Base-by-base conservation (phyloP, 2,113 vertebrate species). In the Gnathonemus longibarbis region DNA sequence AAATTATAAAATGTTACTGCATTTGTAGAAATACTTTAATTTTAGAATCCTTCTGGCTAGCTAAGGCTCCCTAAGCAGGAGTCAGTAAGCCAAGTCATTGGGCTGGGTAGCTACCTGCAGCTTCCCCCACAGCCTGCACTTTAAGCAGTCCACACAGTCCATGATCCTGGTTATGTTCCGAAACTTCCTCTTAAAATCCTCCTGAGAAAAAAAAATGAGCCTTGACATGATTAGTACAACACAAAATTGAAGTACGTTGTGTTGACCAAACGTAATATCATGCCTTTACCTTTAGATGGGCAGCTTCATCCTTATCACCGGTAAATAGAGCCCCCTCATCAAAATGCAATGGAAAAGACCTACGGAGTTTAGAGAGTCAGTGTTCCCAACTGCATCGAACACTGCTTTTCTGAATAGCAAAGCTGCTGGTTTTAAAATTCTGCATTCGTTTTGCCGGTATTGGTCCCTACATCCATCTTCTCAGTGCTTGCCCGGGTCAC, bases 111-210 rank as follows among this genome's bases (percentile, higher is more conserved):
- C 74, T 83, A 97, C 98, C 96, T 99, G 98, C 90, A 99, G 13
- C 94, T 99, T 99, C 62, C 98, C 98, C 98, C 98, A 99, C 13
- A 99, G 95, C 6, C 98, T 96, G 88, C 98, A 99, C 88, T 99
- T 99, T 91, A 98, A 96, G 94, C 98, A 99, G 89, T 97, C 98
- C 24, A 99, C 97, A 0, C 98, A 99, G 92, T 98, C 98, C 97
- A 99, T 99, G 90, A 99, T 99, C 94, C 94, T 97, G 1, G 98
- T 98, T 94, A 99, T 99, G 87, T 99, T 99, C 94, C 96, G 96
- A 50, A 99, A 99, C 90, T 98, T 96, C 6, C 96, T 94, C 86
- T 97, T 94, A 21, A 99, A 96, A 87, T 99, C 97, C 92, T 98
- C 97, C 98, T 99, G 92, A 58, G 3, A 27, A 50, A 66, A 89